Evolutionary conservation across 2,888 invertebrate species (phyloP).

Genomic region (Caenorhabditis sp.): DNA sequence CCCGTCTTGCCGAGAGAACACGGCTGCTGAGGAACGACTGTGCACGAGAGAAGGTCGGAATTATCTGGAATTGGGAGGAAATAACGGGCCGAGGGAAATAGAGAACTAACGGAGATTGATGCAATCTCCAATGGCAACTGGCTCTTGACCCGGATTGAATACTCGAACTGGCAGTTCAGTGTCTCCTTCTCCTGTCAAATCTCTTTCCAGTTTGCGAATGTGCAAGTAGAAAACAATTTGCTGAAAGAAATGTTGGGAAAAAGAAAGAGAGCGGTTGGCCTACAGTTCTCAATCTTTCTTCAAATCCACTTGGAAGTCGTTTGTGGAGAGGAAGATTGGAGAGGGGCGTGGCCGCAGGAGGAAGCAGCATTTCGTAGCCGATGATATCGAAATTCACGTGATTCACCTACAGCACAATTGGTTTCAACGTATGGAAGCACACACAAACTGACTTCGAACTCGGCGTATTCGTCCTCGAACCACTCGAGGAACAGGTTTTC

Average conservation of each 20-base stretch:
- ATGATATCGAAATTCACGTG: constrained; percentile 85
- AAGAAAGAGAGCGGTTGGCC: background rate
- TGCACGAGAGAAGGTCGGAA: constrained; percentile 96
- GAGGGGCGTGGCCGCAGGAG: constrained; percentile 95
- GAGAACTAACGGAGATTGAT: constrained; percentile 89
- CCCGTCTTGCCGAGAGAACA: constrained; percentile 87
- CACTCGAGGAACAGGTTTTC: constrained; percentile 98
- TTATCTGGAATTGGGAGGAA: constrained; percentile 89
- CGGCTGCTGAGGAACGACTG: constrained; percentile 82
- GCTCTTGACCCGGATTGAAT: constrained; percentile 87
- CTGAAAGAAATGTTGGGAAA: constrained; percentile 46
- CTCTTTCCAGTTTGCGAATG: constrained; percentile 63
- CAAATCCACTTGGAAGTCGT: constrained; percentile 95
- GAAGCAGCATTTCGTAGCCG: constrained; percentile 95
- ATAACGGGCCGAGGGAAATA: background rate
- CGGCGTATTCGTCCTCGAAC: constrained; percentile 97
- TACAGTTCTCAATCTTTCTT: constrained; percentile 82
- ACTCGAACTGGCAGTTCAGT: constrained; percentile 87
- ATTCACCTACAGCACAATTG: constrained; percentile 54
- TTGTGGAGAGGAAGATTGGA: constrained; percentile 95
- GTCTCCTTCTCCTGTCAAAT: constrained; percentile 85
- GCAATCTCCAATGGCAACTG: constrained; percentile 93
- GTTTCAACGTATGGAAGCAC: background rate
- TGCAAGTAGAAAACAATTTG: constrained; percentile 66
- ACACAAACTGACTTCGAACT: constrained; percentile 84